Evolutionary conservation across 2,888 invertebrate genomes (phyloP), one percentile per base, ranked within the genome.

Genomic region (Drosophila colorata): DNA sequence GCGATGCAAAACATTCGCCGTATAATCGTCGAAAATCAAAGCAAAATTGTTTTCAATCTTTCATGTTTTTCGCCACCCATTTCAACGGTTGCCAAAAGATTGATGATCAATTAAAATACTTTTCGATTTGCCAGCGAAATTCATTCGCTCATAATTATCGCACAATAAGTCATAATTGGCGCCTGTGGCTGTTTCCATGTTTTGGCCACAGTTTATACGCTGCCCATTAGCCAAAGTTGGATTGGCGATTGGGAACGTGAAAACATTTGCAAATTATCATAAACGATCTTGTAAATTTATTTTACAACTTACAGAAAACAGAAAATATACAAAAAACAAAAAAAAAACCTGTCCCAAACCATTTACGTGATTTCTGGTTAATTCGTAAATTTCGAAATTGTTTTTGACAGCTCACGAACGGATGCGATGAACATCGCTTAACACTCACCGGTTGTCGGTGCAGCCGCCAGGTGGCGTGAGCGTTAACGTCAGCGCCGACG

Each of bases 71-170:
- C 48, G 43, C 8, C 61, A 66, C 41, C 38, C 56, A 33, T 37
- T 43, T 44, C 35, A 4, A 18, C 44, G n/a, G 41, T 46, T 63
- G 71, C 57, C 57, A 70, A 60, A 53, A 71, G 89, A 89, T 78
- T 85, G 79, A 89, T 76, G 86, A 73, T 69, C 88, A 89, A 89
- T 89, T 84, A 87, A 87, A 87, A 88, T 75, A 72, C 64, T 69
- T 75, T 69, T 55, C 52, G 28, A 48, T 61, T 70, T 57, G 52
- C 64, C 40, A 52, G 64, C 43, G n/a, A 68, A 64, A 85, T 48
- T 66, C 73, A 76, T 79, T 83, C 64, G 59, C 31, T 59, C 61
- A 59, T 78, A 87, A 82, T 88, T 84, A 77, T 77, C 55, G 49
- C 65, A 56, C 68, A 78, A 80, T 80, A 78, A 85, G 64, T 89